Evolutionary conservation across 2,888 invertebrate genomes (phyloP).

Genomic region (Andrena dorsata): DNA sequence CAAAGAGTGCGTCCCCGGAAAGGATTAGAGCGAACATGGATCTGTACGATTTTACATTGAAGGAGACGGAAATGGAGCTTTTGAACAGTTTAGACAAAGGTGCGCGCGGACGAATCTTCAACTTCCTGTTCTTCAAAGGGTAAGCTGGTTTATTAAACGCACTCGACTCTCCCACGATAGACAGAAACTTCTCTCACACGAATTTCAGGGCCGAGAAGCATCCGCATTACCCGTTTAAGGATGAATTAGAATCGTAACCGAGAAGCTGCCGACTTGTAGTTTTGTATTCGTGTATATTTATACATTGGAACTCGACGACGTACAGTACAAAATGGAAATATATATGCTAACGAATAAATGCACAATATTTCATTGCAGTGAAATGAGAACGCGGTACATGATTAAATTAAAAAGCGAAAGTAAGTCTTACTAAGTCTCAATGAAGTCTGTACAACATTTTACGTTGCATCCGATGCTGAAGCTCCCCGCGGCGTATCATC

Average conservation of each 20-base stretch:
- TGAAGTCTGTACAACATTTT: constrained; percentile 96
- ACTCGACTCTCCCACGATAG: background rate
- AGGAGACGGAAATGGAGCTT: constrained; percentile 86
- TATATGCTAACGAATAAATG: constrained; percentile 34
- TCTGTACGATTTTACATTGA: constrained; percentile 88
- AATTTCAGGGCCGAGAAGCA: constrained; percentile 88
- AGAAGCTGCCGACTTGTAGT: constrained; percentile 46
- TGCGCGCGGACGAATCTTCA: constrained; percentile 89
- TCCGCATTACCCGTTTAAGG: constrained; percentile 89
- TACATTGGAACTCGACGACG: constrained; percentile 32
- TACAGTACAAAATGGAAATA: constrained; percentile 28
- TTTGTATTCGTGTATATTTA: constrained; percentile 39
- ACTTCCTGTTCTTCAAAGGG: constrained; percentile 87
- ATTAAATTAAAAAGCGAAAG: background rate
- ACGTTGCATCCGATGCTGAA: constrained; percentile 98
- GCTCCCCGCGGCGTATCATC: constrained; percentile 97
- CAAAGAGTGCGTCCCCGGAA: constrained; percentile 90
- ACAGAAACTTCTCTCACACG: background rate
- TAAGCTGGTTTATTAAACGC: constrained; percentile 64
- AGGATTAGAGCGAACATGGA: constrained; percentile 90
- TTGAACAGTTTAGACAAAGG: constrained; percentile 88
- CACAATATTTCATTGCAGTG: constrained; percentile 29
- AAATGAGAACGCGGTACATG: constrained; percentile 24
- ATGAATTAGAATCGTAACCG: constrained; percentile 52
- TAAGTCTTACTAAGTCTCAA: constrained; percentile 58